Base-by-base conservation (phyloP, 2,888 invertebrate genomes). In the Melanchra persicariae region DNA sequence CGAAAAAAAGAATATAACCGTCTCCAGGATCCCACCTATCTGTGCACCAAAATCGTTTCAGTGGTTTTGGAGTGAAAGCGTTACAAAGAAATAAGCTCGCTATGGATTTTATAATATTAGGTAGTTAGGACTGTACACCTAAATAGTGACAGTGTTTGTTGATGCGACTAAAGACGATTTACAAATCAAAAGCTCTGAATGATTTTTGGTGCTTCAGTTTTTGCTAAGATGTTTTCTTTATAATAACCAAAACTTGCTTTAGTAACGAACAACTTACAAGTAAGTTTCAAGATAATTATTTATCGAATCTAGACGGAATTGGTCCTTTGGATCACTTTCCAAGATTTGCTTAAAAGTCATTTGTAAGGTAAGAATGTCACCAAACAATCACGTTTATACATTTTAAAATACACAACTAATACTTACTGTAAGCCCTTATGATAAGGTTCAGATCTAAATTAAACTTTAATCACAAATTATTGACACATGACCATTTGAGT, bases 401-500 rank as follows among this genome's bases (percentile, higher is more conserved):
- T 10, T 49, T 22, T 10, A 10, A n/a, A 43, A 43, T 2, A 0
- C 40, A 10, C 10, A 34, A 19, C 10, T 1, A 30, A 30, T 9
- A 22, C 0, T 15, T 43, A 22, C 24, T 45, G 9, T 65, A 43
- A 45, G 30, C 22, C 22, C 58, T 9, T 17, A 30, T 17, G 34
- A 43, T 10, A 45, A 22, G 22, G 26, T 70, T 43, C 17, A 17
- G 24, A 54, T 37, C 24, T 49, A 68, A 30, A 69, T 45, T 1
- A 49, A 71, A 26, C 7, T 30, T 34, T 45, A 49, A 57, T 43
- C 43, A 24, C 19, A 22, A 73, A 73, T 55, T 47, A 67, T 43
- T 52, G 22, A 68, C 62, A 78, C 59, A 51, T 51, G 26, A 17
- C 40, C 47, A 43, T 37, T 66, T 22, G 24, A 54, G 58, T 67